Conservation (phyloP, 2,888 invertebrate species). For the Zootermopsis nevadensis region DNA sequence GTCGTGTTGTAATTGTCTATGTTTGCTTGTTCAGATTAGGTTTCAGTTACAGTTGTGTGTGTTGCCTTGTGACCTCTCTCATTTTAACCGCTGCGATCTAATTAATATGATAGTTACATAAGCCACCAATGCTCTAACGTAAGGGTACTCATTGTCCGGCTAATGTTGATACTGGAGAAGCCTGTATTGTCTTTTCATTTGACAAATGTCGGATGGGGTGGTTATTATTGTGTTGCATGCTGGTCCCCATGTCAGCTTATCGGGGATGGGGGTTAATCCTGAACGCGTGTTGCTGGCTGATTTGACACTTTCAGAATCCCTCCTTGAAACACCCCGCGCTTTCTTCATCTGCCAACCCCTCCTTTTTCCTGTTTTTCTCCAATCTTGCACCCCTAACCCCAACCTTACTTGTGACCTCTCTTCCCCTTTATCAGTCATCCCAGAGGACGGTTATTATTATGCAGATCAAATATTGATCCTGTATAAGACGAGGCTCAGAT, state of each 20-base stretch:
- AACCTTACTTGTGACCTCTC: constrained; percentile 16
- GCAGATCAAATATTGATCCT: constrained; percentile 66
- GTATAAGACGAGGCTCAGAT: constrained; percentile 59
- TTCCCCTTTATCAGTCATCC: constrained; percentile 48
- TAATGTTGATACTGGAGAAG: background rate
- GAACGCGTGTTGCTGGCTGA: constrained; percentile 49
- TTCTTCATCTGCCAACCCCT: constrained; percentile 16
- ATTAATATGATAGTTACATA: background rate
- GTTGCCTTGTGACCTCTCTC: no score
- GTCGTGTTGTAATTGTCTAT: no score
- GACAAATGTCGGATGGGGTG: constrained; percentile 49
- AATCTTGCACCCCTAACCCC: constrained; percentile 38
- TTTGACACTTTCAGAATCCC: constrained; percentile 35
- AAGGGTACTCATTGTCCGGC: background rate
- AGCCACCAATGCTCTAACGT: background rate
- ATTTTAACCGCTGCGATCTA: background rate
- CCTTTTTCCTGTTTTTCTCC: constrained; percentile 35
- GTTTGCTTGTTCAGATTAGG: no score
- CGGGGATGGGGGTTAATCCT: constrained; percentile 23
- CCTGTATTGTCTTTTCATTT: constrained; percentile 51
- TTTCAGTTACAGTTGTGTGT: no score
- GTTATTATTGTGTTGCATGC: constrained; percentile 14
- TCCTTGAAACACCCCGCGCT: background rate
- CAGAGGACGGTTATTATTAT: constrained; percentile 61
- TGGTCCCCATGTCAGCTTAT: background rate